A percentile compares a stretch with the other conserved stretches of the same genome.
phyloP scores from a whole-genome alignment of 1,140 invertebrate genomes.

The Nylanderia fulva region DNA sequence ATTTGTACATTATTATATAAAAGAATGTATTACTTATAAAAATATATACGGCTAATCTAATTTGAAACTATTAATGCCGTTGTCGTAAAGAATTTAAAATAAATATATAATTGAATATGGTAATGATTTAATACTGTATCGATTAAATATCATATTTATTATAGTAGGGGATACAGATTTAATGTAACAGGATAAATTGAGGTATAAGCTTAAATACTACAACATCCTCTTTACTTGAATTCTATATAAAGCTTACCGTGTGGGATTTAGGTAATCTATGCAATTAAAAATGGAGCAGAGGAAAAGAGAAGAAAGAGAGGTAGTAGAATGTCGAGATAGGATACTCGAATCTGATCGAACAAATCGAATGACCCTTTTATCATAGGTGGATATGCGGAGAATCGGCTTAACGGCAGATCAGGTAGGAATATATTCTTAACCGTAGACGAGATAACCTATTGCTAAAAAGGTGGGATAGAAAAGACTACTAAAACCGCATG shows the following conservation, averaged over 20 bases:
- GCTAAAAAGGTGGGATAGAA: neutral
- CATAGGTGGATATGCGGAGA: conserved; percentile 17
- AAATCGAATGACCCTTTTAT: conserved; percentile 48
- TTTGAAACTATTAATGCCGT: neutral
- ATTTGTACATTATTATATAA: neutral
- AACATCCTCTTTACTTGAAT: neutral
- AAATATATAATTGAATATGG: neutral
- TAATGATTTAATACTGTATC: neutral
- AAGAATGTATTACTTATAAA: neutral
- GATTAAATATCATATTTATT: neutral
- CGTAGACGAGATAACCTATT: neutral
- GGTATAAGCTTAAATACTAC: neutral
- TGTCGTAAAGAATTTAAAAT: neutral
- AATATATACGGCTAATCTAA: neutral
- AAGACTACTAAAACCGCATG: conserved; percentile 5
- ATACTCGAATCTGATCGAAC: conserved; percentile 25
- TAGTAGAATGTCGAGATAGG: neutral
- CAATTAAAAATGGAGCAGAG: conserved; percentile 40
- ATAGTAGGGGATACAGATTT: neutral
- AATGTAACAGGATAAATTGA: neutral
- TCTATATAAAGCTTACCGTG: conserved; percentile 3
- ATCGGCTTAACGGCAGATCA: conserved; percentile 53
- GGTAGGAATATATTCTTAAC: conserved; percentile 50
- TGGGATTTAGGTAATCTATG: conserved; percentile 39
- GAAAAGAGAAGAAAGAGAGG: neutral